Evolutionary conservation across 2,888 invertebrate genomes (phyloP).

Genomic region (Dryadula phaetusa): DNA sequence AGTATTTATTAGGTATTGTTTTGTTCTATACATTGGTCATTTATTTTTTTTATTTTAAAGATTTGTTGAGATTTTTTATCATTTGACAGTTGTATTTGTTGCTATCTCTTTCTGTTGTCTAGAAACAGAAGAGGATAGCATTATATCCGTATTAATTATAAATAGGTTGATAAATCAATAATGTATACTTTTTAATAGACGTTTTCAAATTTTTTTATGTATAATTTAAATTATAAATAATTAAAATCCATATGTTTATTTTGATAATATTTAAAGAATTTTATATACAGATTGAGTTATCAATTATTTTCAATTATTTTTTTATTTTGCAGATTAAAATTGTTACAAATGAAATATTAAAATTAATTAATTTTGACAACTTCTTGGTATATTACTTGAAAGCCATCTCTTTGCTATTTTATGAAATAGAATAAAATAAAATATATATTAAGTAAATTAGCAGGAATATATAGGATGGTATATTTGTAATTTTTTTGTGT

Average conservation of each 20-base stretch:
- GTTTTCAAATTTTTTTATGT: too few relatives aligned
- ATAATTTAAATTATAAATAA: too few relatives aligned
- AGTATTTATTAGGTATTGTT: conserved; percentile 24
- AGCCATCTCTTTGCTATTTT: not conserved
- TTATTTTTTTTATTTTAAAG: not conserved
- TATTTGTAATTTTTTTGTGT: not conserved
- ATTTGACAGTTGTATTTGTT: not conserved
- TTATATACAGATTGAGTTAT: too few relatives aligned
- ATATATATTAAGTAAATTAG: not conserved
- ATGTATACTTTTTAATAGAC: too few relatives aligned
- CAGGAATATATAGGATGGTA: not conserved
- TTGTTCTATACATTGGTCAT: not conserved
- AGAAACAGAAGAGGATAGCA: not conserved
- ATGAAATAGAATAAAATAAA: not conserved
- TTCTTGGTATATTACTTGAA: not conserved
- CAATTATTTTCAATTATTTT: too few relatives aligned
- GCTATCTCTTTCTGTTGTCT: not conserved
- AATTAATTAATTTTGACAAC: not conserved
- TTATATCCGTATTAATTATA: too few relatives aligned
- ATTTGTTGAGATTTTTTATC: not conserved
- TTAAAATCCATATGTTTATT: too few relatives aligned
- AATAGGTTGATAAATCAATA: too few relatives aligned
- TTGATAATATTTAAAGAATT: too few relatives aligned
- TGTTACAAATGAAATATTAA: too few relatives aligned
- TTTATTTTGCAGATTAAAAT: too few relatives aligned